Base-by-base conservation (phyloP, 2,797 vertebrate genomes). In the Enteromius fasciolatus region DNA sequence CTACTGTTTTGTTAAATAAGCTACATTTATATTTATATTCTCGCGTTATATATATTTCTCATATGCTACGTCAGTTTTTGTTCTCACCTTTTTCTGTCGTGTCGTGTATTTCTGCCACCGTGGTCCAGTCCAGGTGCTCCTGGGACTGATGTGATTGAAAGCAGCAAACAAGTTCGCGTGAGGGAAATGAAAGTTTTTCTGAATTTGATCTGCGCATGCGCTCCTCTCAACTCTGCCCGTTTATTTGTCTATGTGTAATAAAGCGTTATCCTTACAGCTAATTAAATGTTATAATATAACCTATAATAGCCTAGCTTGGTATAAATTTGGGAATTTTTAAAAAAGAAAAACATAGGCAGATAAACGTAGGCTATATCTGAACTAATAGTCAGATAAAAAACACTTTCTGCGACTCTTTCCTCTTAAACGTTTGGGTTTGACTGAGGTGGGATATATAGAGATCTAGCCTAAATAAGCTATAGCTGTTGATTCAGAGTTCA, bases 61-160 rank as follows among this genome's bases (percentile, higher is more conserved):
- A 75, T 14, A 44, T 2, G 4, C 12, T 3, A 18, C 2, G 3
- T 73, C 11, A 2, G 17, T 64, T 36, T 46, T 46, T 12, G 31
- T 31, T 66, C 70, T 73, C 59, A 66, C 70, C 80, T 73, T 66
- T 66, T 73, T 14, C 46, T 52, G 44, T 64, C 57, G 23, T 31
- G 69, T 64, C 36, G 4, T 48, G 14, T 73, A 8, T 12, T 70
- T 23, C 25, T 23, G 6, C 28, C 18, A 2, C 20, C 50, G 9
- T 28, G 33, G 4, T 41, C 31, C 80, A 67, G 4, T 41, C 31
- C 80, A 67, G 59, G 80, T 67, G 61, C 59, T 36, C 3, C 33
- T 31, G 12, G 12, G 4, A 61, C 23, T 75, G 4, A 46, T 15
- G 70, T 66, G 70, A 81, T 54, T 54, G 11, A 66, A 73, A 64